Percentiles rank a stretch among this genome's conserved stretches.
Evolutionary conservation across 1,140 invertebrate genomes (phyloP).

Genomic region (Formica selysi): DNA sequence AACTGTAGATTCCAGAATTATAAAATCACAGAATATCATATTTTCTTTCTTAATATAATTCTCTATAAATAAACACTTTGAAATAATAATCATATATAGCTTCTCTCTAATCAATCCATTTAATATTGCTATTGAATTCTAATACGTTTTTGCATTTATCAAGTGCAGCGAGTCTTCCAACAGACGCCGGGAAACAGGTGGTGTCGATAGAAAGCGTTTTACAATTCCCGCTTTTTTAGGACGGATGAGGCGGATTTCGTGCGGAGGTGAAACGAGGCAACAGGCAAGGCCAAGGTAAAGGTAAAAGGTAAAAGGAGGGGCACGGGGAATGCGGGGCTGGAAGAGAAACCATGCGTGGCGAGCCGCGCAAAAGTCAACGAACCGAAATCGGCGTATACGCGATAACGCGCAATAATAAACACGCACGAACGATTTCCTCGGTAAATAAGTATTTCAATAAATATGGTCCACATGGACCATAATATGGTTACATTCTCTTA

Average conservation of each 20-base stretch:
- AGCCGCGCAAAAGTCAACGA: conserved; percentile 62
- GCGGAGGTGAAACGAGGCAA: conserved; percentile 30
- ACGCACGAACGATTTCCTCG: neutral
- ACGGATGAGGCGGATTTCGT: conserved; percentile 21
- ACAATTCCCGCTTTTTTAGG: conserved; percentile 5
- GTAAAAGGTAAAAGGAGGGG: conserved; percentile 50
- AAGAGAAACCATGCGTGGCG: conserved; percentile 57
- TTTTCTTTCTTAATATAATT: neutral
- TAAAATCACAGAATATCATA: neutral
- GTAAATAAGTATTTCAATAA: conserved; percentile 23
- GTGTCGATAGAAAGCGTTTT: conserved; percentile 5
- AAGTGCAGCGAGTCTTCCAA: neutral
- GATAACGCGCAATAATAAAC: conserved; percentile 43
- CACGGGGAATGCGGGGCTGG: conserved; percentile 34
- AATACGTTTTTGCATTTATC: neutral
- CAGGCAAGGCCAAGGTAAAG: conserved; percentile 66
- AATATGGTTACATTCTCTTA: conserved; percentile 1
- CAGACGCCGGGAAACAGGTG: neutral
- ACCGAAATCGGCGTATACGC: conserved; percentile 53
- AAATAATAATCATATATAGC: neutral
- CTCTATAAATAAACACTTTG: neutral
- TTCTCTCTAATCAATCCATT: neutral
- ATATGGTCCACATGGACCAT: too few relatives aligned
- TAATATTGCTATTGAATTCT: neutral
- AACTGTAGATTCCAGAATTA: neutral